Evolutionary conservation across 2,797 vertebrate species (phyloP).

Genomic region (Pristis pectinata): DNA sequence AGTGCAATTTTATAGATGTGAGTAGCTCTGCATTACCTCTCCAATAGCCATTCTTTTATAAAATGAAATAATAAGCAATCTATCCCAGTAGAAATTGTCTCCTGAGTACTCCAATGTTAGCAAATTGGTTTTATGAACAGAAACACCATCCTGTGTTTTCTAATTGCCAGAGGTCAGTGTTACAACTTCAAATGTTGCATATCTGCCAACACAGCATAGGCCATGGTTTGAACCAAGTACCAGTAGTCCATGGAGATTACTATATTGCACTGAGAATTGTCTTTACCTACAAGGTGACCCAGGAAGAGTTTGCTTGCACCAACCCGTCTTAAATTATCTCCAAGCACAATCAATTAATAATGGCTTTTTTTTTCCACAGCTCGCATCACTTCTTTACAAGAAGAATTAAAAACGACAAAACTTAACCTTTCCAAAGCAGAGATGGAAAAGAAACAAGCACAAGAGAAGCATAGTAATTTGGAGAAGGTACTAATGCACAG

Average conservation of each 20-base stretch:
- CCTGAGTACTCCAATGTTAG: background rate
- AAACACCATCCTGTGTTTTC: background rate
- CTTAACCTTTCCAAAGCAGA: slow-evolving; percentile 80
- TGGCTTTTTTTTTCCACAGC: slow-evolving; percentile 54
- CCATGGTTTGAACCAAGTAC: background rate
- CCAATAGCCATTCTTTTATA: background rate
- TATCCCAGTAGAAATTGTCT: background rate
- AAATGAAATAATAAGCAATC: background rate
- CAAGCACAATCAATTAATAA: background rate
- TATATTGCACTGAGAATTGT: background rate
- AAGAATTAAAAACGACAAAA: slow-evolving; percentile 86
- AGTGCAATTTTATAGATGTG: background rate
- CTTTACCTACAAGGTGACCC: background rate
- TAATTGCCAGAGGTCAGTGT: background rate
- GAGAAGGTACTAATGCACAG: slow-evolving; percentile 72
- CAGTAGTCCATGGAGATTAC: background rate
- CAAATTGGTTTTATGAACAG: background rate
- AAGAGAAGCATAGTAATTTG: slow-evolving; percentile 84
- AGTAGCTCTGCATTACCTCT: background rate
- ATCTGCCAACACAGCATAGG: background rate
- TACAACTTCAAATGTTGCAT: background rate
- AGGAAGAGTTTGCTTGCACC: background rate
- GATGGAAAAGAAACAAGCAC: slow-evolving; percentile 80
- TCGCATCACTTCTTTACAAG: slow-evolving; percentile 79
- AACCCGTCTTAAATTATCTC: background rate